Evolutionary conservation across 1,140 invertebrate genomes (phyloP), one percentile per base, ranked within the genome.

Genomic region (Anadara kagoshimensis): DNA sequence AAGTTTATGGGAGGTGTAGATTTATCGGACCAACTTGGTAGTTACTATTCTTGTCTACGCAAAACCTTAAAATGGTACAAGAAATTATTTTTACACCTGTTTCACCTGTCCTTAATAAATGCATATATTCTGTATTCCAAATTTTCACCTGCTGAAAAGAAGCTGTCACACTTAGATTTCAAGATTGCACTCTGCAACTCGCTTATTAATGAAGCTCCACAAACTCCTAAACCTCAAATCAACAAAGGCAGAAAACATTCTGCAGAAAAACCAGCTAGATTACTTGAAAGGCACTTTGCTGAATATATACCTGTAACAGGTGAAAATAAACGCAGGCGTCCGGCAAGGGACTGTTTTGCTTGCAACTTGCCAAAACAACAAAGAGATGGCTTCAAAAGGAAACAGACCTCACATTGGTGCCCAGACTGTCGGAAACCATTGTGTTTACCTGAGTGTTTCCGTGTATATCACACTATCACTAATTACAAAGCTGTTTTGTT

Each of bases 1-100:
- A 11, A 61, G 20, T 29, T 61, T 12, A 77, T 73, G 75, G 71
- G 71, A 18, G 71, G 71, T 11, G 76, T 69, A 14, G 71, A 78
- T 62, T 29, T 61, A 12, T 61, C 57, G 8, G 67, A 69, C 51
- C 57, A 61, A 20, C 59, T 69, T 3, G 51, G 44, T 43, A 43
- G 53, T 14, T 69, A 61, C 1, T 47, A 69, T 56, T 47, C 66
- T 36, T 69, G 66, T 24, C 53, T 68, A 12, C 7, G 65, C 8
- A 68, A 68, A 57, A 68, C 65, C 16, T 54, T 20, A 8, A 67
- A 57, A 24, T 67, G 65, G 65, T 67, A 67, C 18, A 64, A 65
- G 36, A 65, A 65, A 44, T 26, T 66, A 5, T 66, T 66, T 20
- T 66, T 66, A 12, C 29, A 66, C 51, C 49, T 66, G 64, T 14